Evolutionary conservation across 2,797 vertebrate genomes (phyloP), one percentile per base, ranked within the genome.

Genomic region (Centroberyx gerrardi): DNA sequence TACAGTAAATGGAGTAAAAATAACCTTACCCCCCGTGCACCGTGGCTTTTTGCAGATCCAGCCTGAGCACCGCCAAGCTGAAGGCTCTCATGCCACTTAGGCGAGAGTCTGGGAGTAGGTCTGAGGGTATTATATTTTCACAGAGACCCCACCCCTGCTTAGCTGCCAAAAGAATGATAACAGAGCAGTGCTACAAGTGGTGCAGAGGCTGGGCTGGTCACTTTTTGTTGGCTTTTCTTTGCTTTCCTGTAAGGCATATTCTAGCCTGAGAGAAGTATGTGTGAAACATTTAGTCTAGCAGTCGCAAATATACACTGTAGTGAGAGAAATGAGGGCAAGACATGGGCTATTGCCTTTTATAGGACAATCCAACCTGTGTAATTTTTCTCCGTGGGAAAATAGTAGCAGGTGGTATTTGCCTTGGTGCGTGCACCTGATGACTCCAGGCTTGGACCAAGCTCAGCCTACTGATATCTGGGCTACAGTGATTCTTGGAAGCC

Each of bases 1-100:
- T 94, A 94, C 93, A 92, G 94, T 94, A 93, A 88, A 91, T 84
- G 36, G 81, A 88, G 89, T 95, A 95, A 93, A 95, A 95, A 96
- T 95, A 95, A 88, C 86, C 86, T 67, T 84, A 73, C 86, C 82
- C 84, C 77, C 68, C 68, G 68, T 88, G 84, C 61, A 68, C 81
- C 62, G 62, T 52, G 49, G 86, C 72, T 79, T 80, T 82, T 74
- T 83, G 69, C 80, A 88, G 82, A 83, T 68, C 62, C 49, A 66
- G 78, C 46, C 67, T 66, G 67, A 78, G 82, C 68, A 55, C 68
- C 38, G 63, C 60, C 70, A 49, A 87, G 81, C 70, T 71, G 62
- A 82, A 65, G 76, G 67, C 60, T 88, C 85, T 90, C 79, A 74
- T 56, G 66, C 68, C 81, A 55, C 72, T 76, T 74, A 81, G 74